These are phyloP conservation scores for Rhabdomys pumilio DNA, from an alignment of 2,797 vertebrate species.

Conservation along the genomic window DNA sequence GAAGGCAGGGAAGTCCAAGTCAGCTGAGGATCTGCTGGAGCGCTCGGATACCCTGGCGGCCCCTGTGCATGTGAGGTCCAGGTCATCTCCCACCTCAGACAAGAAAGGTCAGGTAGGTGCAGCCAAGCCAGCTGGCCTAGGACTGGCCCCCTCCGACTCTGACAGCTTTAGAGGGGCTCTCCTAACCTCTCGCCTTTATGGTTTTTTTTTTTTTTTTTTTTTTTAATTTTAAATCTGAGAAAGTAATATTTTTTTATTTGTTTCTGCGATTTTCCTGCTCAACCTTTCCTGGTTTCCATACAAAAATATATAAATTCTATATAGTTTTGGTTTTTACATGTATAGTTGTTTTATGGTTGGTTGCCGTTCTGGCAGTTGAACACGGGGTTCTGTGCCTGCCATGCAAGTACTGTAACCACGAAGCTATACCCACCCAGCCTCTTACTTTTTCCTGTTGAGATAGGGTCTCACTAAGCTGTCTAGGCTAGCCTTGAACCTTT, in stretches of 20 bases:
- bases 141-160: neutral
- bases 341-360: neutral
- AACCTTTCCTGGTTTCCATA: neutral
- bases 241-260: neutral
- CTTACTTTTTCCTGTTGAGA: neutral
- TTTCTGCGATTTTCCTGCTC: neutral
- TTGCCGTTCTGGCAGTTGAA: neutral
- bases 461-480: neutral
- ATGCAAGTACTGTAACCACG: neutral
- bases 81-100: conserved; percentile 92
- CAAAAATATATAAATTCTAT: neutral
- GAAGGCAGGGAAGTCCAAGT: conserved; percentile 92
- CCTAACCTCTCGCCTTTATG: accelerated
- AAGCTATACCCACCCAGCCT: neutral
- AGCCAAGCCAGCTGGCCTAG: neutral
- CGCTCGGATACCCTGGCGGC: conserved; percentile 85
- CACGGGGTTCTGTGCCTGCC: too few relatives aligned
- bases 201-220: neutral
- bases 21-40: conserved; percentile 94
- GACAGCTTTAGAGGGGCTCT: neutral
- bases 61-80: conserved; percentile 92
- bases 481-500: neutral
- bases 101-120: conserved; percentile 92
- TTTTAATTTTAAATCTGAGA: neutral
- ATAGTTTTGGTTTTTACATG: neutral